phyloP scores from a whole-genome alignment of 2,888 invertebrate genomes.

The Halocaridina rubra region DNA sequence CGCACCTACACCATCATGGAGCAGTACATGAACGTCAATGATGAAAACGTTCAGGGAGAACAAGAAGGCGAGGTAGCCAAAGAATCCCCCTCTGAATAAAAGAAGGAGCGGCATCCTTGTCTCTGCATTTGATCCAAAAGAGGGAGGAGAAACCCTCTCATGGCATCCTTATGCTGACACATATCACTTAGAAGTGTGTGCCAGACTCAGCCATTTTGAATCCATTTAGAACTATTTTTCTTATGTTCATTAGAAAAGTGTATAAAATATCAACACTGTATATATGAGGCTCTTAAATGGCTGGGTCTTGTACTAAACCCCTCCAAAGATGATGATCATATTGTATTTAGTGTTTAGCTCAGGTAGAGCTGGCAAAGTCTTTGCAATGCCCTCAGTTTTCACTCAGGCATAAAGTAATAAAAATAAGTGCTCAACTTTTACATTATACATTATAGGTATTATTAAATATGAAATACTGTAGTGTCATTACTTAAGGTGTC shows the following conservation, averaged over 20 bases:
- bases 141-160: slow-evolving; percentile 46
- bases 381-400: slow-evolving; percentile 57
- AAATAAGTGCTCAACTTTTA: slow-evolving; percentile 62
- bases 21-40: slow-evolving; percentile 58
- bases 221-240: slow-evolving; percentile 27
- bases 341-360: slow-evolving; percentile 45
- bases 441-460: slow-evolving; percentile 53
- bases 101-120: slow-evolving; percentile 17
- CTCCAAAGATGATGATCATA: slow-evolving; percentile 57
- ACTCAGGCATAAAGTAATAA: slow-evolving; percentile 57
- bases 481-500: slow-evolving; percentile 50
- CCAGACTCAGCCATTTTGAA: slow-evolving; percentile 41
- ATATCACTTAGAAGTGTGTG: slow-evolving; percentile 49
- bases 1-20: slow-evolving; percentile 60
- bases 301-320: slow-evolving; percentile 41
- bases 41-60: slow-evolving; percentile 60
- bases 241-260: slow-evolving; percentile 28
- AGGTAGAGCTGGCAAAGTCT: slow-evolving; percentile 40
- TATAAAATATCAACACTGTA: slow-evolving; percentile 31
- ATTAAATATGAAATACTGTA: slow-evolving; percentile 3
- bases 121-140: slow-evolving; percentile 21
- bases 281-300: slow-evolving; percentile 37
- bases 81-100: slow-evolving; percentile 52
- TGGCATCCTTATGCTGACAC: slow-evolving; percentile 33
- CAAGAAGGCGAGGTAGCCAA: slow-evolving; percentile 58